Base-by-base conservation (phyloP, 1,140 invertebrate genomes). In the Cydia strobilella region DNA sequence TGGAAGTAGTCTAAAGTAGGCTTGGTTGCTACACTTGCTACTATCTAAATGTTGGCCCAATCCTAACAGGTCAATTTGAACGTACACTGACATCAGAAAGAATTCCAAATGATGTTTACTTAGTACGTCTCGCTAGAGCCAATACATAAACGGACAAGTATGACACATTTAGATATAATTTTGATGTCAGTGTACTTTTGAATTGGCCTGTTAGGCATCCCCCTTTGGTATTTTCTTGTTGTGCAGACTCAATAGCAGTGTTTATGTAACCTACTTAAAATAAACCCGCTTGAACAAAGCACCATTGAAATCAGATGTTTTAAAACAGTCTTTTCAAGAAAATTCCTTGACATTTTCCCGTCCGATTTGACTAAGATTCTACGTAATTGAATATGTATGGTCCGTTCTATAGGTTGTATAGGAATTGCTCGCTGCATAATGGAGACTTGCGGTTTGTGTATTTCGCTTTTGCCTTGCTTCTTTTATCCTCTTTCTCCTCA, bases 371-470 rank as follows among this genome's bases (percentile, higher is more conserved):
- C 54, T 59, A 59, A 59, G 54, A 59, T 23, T 1, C 51, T 18
- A 23, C 54, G 18, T 59, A 59, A 59, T 59, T 59, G 54, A 59
- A 59, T 59, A 59, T 59, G 54, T 59, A 59, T 59, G 54, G 54
- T 23, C 54, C 48, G n/a, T n/a, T 59, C 20, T 59, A 23, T 20
- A 59, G 54, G 23, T 7, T 54, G 51, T 59, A 59, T 59, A 9
- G 54, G 54, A 51, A 51, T 51, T 18, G 48, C 48, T 51, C 6
- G 1, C 20, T 23, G 54, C 54, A 59, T 59, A 59, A 59, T 59
- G 54, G 54, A 59, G 9, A 3, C 35, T 39, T 59, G 20, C 9
- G 54, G 54, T 59, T 20, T 23, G 54, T 23, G n/a, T 59, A 59
- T 59, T 59, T 51, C 48, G 48, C 54, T 7, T 20, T 54, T 20